Base-by-base conservation (phyloP, 2,113 vertebrate genomes). In the Antigone vipio region DNA sequence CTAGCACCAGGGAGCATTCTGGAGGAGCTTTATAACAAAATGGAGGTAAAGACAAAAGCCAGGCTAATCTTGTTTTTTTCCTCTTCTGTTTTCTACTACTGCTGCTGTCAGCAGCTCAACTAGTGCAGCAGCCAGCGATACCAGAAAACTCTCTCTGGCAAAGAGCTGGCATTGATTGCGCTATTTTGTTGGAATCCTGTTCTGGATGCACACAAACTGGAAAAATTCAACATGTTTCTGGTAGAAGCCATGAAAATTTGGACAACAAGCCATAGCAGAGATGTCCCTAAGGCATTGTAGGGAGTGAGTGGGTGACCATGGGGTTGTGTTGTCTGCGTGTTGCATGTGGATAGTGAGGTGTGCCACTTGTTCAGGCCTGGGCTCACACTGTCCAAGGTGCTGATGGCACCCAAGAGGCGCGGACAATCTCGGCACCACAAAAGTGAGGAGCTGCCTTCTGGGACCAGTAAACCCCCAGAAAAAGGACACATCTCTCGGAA, bases 341-440 rank as follows among this genome's bases (percentile, higher is more conserved):
- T 22, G 13, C 2, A 2, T 19, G 47, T 34, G 38, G 4, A 15
- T 15, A 18, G n/a, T 1, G 7, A 27, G 20, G 3, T 4, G 15
- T 40, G 27, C 26, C 9, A 1, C 14, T 19, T 8, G 11, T 24
- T n/a, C 52, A 5, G 34, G 16, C 59, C 22, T 4, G 8, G 35
- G 42, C 47, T 93, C 82, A 71, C 95, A 73, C 91, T 95, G 93
- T 96, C 95, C 95, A 90, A 74, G 88, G 95, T 95, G 81, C 92
- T 95, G 85, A 87, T 94, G 78, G 55, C 62, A 92, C 81, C 63
- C 62, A 44, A 1, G 55, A 32, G 22, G 11, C 3, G 1, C 2
- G 2, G 34, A 6, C 34, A 22, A 40, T 6, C 11, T 71, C 16
- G 26, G 40, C 10, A 3, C 14, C 35, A 3, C 32, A 1, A 0